Evolutionary conservation across 2,888 invertebrate genomes (phyloP), one percentile per base, ranked within the genome.

Genomic region (Lepidocyrtoides sp.): DNA sequence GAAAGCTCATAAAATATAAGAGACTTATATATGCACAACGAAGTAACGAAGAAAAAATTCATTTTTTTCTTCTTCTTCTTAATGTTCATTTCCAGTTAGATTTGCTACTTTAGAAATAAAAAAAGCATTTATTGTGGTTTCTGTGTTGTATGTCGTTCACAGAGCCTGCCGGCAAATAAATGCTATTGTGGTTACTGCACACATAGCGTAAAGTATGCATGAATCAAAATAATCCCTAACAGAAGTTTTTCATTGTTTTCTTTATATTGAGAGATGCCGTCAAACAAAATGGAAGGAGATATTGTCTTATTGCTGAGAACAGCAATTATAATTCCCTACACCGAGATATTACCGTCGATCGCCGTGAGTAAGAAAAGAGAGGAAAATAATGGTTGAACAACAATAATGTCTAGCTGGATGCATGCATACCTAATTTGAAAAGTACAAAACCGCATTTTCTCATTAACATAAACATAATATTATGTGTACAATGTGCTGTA

Each of bases 381-480:
- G 57, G 10, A 57, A 57, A 20, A 57, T 57, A 41, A 10, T 41
- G n/a, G n/a, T n/a, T n/a, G n/a, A n/a, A n/a, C n/a, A n/a, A n/a
- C n/a, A n/a, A n/a, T n/a, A n/a, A n/a, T n/a, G n/a, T n/a, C n/a
- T n/a, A n/a, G n/a, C n/a, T n/a, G n/a, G n/a, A n/a, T n/a, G n/a
- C n/a, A n/a, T n/a, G n/a, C n/a, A n/a, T n/a, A n/a, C n/a, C n/a
- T 51, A 48, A 75, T 48, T 48, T 48, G 26, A 48, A 36, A 36
- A 48, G 26, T 51, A 75, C n/a, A n/a, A 75, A 75, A 48, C 48
- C 44, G 17, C 75, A 48, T n/a, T 10, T 69, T 48, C 23, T 17
- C 75, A 75, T 75, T 75, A 75, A 51, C 23, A 48, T 48, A 75
- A 48, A 29, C 75, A 75, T n/a, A 36, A n/a, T n/a, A n/a, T n/a